Evolutionary conservation across 2,113 vertebrate genomes (phyloP), one percentile per base, ranked within the genome.

Genomic region (Dicerorhinus sumatrensis): DNA sequence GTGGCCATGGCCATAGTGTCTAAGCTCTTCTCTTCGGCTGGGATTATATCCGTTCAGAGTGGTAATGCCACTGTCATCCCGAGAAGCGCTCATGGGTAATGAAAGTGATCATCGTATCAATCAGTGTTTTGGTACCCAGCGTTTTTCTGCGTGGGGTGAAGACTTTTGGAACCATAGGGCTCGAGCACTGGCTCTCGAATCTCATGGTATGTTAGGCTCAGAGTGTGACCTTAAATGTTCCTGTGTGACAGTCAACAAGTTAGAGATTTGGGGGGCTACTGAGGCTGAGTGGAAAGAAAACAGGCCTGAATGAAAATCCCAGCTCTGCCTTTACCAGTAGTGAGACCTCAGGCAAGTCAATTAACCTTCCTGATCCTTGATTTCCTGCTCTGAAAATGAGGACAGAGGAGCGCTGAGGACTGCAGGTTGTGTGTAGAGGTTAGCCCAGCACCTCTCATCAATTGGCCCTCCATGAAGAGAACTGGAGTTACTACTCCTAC

Each of bases 61-160:
- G n/a, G 33, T 42, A 39, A 16, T 0, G 0, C 16, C 6, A 8
- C 46, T 7, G 3, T 60, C 27, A 1, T 20, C 36, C 51, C 3
- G 60, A 36, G 80, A 42, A 20, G 33, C 3, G 25, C 60, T 4
- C 21, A 9, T 2, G 2, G 36, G 13, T 4, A 16, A 48, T 5
- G 79, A 9, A 10, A 7, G 4, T 0, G 23, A 23, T 46, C 5
- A 1, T 27, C 4, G 0, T 9, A 8, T 58, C 33, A 0, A 6
- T 10, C 23, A 8, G 25, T 8, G 2, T 31, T 70, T 39, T 18
- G 29, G 77, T 8, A 56, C 17, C 54, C 77, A 48, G 3, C 4
- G 1, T 5, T 33, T 65, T 48, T 39, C 8, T 42, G 1, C 3
- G 5, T 39, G 36, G 77, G 25, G 29, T 3, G 29, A 29, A 83